Percentiles rank a stretch among this genome's conserved stretches.
Evolutionary conservation across 2,888 invertebrate genomes (phyloP).

Genomic region (Laspeyria flexula): DNA sequence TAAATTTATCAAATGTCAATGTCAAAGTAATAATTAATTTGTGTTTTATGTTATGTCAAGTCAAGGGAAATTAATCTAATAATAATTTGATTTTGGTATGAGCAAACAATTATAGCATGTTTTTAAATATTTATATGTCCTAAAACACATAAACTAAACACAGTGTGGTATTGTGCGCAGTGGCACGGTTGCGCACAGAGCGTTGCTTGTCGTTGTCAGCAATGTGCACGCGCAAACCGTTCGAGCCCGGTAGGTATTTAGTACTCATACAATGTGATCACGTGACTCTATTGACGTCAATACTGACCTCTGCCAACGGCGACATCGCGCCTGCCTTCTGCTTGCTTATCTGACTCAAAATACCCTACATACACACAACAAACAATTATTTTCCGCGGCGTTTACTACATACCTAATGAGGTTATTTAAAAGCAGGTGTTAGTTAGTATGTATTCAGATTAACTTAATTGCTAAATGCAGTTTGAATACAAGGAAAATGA

Average conservation of each 20-base stretch:
- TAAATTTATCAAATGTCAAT: no score
- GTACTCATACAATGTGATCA: conserved; percentile 72
- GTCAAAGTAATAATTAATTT: no score
- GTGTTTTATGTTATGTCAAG: no score
- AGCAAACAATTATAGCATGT: no score
- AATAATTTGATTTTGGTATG: no score
- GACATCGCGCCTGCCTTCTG: conserved; percentile 76
- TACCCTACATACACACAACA: conserved; percentile 61
- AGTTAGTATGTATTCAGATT: background rate
- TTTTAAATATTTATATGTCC: no score
- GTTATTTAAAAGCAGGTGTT: conserved; percentile 10
- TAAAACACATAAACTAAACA: no score
- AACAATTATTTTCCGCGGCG: conserved; percentile 24
- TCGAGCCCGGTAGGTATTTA: conserved; percentile 53
- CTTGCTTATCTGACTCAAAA: conserved; percentile 77
- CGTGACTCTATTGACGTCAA: conserved; percentile 90
- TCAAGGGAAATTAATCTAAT: no score
- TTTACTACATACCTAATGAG: conserved; percentile 9
- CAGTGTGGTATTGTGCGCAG: background rate
- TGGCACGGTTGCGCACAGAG: conserved; percentile 17
- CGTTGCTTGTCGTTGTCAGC: conserved; percentile 22
- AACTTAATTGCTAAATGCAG: background rate
- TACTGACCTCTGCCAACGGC: conserved; percentile 87
- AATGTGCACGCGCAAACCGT: conserved; percentile 38
- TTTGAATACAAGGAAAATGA: background rate